Evolutionary conservation across 2,888 invertebrate species (phyloP).

Genomic region (Adelognathus sp.): DNA sequence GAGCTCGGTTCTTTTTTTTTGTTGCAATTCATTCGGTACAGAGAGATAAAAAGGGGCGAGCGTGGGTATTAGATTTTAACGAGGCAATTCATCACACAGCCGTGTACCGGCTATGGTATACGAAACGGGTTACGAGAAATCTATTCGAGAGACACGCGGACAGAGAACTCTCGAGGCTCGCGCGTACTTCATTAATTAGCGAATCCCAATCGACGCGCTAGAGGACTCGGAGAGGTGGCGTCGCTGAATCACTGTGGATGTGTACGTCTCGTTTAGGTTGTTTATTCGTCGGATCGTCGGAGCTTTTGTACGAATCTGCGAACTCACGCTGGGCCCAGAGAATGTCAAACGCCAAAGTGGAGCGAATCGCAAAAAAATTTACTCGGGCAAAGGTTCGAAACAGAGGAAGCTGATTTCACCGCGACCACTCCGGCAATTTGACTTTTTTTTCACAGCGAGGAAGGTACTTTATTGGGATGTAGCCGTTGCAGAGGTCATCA

Average conservation of each 20-base stretch:
- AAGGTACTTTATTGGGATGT: no score
- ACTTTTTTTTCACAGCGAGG: no score
- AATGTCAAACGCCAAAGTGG: not conserved
- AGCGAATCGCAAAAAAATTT: not conserved
- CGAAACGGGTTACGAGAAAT: slow-evolving; percentile 18
- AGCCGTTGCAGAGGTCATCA: no score
- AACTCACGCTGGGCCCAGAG: not conserved
- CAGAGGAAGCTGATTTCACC: no score
- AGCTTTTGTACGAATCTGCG: not conserved
- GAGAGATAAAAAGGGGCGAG: slow-evolving; percentile 1
- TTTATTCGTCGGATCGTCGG: slow-evolving; percentile 16
- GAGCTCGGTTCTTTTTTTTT: no score
- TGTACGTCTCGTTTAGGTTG: slow-evolving; percentile 22
- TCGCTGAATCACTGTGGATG: slow-evolving; percentile 26
- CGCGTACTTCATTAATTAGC: slow-evolving; percentile 47
- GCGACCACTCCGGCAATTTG: no score
- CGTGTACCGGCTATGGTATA: slow-evolving; percentile 5
- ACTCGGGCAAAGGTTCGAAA: not conserved
- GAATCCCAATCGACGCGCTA: slow-evolving; percentile 32
- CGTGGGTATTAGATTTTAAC: slow-evolving; percentile 64
- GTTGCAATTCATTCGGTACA: not conserved
- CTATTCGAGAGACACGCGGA: slow-evolving; percentile 5
- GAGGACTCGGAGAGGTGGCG: slow-evolving; percentile 17
- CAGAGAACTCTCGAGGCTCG: not conserved
- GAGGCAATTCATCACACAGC: slow-evolving; percentile 62